A percentile compares a stretch with the other conserved stretches of the same genome.
phyloP scores from a whole-genome alignment of 2,113 vertebrate genomes.

The Pangasianodon hypophthalmus region DNA sequence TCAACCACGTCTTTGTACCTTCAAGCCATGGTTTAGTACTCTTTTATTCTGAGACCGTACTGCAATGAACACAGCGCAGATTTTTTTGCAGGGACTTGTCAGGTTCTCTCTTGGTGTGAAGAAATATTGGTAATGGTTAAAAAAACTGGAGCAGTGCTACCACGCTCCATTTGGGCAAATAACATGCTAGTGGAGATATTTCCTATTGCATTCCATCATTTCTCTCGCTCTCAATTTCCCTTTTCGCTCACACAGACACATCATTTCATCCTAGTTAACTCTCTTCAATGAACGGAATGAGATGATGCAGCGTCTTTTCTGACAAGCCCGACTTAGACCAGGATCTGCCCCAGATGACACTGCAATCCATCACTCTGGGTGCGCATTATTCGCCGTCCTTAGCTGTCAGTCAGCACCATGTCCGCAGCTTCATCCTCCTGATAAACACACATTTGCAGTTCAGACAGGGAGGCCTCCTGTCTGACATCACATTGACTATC shows the following conservation, averaged over 20 bases:
- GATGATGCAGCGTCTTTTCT: neutral
- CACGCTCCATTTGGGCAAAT: neutral
- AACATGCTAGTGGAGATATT: neutral
- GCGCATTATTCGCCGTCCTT: slow-evolving; percentile 13
- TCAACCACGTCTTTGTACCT: neutral
- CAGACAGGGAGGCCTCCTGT: neutral
- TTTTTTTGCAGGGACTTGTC: neutral
- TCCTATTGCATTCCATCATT: slow-evolving; percentile 11
- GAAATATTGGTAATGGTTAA: slow-evolving; percentile 6
- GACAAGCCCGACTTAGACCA: neutral
- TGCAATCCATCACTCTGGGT: slow-evolving; percentile 39
- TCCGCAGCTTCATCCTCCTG: slow-evolving; percentile 1
- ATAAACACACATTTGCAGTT: slow-evolving; percentile 33
- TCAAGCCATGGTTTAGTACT: neutral
- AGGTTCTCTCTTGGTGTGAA: neutral
- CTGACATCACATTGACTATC: slow-evolving; percentile 22
- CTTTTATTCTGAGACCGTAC: neutral
- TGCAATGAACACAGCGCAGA: neutral
- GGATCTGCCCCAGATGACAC: slow-evolving; percentile 3
- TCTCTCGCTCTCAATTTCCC: neutral
- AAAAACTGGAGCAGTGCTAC: neutral
- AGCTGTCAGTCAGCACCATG: neutral
- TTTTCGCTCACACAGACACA: neutral
- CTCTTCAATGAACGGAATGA: neutral
- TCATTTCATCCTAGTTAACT: slow-evolving; percentile 15